phyloP scores from a whole-genome alignment of 2,888 invertebrate species.

The Metellina segmentata region DNA sequence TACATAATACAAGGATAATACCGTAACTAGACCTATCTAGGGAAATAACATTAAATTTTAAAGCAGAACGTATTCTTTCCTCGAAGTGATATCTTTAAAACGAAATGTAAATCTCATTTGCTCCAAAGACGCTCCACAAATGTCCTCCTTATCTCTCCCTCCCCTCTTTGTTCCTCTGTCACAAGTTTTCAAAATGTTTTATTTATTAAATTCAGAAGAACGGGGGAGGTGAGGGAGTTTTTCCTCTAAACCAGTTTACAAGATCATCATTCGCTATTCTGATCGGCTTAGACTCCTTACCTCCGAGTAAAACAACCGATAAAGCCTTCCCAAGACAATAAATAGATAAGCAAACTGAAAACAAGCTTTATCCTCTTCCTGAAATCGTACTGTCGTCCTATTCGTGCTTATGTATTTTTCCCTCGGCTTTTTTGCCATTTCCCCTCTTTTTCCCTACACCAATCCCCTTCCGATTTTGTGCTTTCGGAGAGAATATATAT shows the following conservation, averaged over 20 bases:
- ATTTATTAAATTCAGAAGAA: conserved; percentile 64
- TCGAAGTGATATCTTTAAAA: background rate
- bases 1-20: background rate
- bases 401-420: conserved; percentile 50
- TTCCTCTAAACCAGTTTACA: conserved; percentile 72
- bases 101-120: conserved; percentile 47
- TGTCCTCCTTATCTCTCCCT: background rate
- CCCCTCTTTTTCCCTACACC: conserved; percentile 29
- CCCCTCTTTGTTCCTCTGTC: conserved; percentile 1
- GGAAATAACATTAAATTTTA: background rate
- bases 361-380: conserved; percentile 55
- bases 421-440: conserved; percentile 46
- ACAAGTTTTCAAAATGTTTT: conserved; percentile 63
- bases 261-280: conserved; percentile 72
- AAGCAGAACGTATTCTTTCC: background rate
- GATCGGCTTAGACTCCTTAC: conserved; percentile 64
- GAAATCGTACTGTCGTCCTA: conserved; percentile 67
- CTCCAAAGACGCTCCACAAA: background rate
- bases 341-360: conserved; percentile 65
- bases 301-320: conserved; percentile 60
- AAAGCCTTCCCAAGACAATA: conserved; percentile 65
- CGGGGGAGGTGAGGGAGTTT: conserved; percentile 8
- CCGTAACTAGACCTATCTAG: background rate
- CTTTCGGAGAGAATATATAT: conserved; percentile 13
- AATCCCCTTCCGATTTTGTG: conserved; percentile 58